These are phyloP conservation scores for Bettongia penicillata DNA, from an alignment of 2,113 vertebrate genomes.

Conservation along the genomic window DNA sequence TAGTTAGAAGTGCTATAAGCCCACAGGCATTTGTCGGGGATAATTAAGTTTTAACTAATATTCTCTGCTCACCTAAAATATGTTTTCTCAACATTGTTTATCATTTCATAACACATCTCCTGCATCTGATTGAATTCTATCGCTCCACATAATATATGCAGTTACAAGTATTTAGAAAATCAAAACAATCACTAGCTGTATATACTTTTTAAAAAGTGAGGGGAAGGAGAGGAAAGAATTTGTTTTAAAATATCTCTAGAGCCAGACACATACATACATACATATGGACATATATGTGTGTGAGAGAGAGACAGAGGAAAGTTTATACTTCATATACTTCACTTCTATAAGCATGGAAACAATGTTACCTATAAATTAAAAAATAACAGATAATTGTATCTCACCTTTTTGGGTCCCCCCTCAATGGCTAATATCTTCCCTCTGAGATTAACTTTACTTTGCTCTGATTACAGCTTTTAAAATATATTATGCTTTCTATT, in stretches of 20 bases:
- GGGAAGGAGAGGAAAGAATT: neutral
- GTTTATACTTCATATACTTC: neutral
- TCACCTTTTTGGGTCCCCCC: neutral
- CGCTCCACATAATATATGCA: neutral
- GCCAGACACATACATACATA: neutral
- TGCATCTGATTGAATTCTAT: neutral
- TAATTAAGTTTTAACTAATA: conserved; percentile 64
- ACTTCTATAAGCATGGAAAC: neutral
- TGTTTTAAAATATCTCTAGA: neutral
- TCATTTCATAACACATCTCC: neutral
- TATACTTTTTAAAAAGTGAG: neutral
- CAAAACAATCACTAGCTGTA: neutral
- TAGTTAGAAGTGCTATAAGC: conserved; percentile 24
- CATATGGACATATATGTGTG: no score
- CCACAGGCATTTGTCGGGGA: conserved; percentile 56
- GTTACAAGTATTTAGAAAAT: neutral
- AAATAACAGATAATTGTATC: neutral
- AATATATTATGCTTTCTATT: neutral
- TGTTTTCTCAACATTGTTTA: conserved; percentile 43
- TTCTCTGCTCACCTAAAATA: conserved; percentile 54
- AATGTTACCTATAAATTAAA: neutral
- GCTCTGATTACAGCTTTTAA: neutral
- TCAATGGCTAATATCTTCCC: neutral
- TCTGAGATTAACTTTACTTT: neutral
- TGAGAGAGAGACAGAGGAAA: neutral